A percentile compares a stretch with the other conserved stretches of the same genome.
These are phyloP conservation scores for Parascotia fuliginaria DNA, from an alignment of 2,888 invertebrate species.

Conservation along the genomic window DNA sequence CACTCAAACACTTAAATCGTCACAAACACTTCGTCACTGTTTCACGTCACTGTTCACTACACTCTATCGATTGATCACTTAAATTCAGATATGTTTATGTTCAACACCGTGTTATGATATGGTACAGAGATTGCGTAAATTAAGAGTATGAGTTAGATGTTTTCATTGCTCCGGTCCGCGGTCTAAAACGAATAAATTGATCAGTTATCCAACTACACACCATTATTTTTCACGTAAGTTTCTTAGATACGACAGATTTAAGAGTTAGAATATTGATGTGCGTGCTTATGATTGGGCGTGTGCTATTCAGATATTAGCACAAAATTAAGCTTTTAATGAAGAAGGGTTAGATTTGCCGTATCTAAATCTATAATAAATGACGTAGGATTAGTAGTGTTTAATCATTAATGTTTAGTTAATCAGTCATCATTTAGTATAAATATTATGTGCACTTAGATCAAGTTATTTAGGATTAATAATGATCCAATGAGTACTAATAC, in stretches of 20 bases:
- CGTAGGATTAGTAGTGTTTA: slow-evolving; percentile 2
- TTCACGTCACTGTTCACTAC: slow-evolving; percentile 36
- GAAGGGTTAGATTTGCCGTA: slow-evolving; percentile 3
- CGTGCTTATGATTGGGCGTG: not conserved
- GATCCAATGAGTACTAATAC: not conserved
- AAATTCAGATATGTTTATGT: slow-evolving; percentile 58
- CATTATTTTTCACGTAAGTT: slow-evolving; percentile 33
- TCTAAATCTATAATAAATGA: slow-evolving; percentile 9
- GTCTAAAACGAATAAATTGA: slow-evolving; percentile 54
- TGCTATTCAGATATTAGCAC: not conserved
- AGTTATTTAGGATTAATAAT: no score
- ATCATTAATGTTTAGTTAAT: slow-evolving; percentile 6
- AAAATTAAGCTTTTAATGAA: not conserved
- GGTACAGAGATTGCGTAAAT: slow-evolving; percentile 56
- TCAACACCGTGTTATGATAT: slow-evolving; percentile 61
- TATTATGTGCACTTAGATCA: no score
- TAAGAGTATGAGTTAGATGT: slow-evolving; percentile 51
- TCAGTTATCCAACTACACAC: slow-evolving; percentile 41
- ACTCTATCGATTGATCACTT: slow-evolving; percentile 40
- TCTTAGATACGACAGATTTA: slow-evolving; percentile 18
- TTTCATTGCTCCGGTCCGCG: slow-evolving; percentile 58
- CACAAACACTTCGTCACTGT: slow-evolving; percentile 37
- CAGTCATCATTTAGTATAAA: not conserved
- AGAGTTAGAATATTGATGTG: slow-evolving; percentile 8
- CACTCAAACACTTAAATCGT: slow-evolving; percentile 38